phyloP scores from a whole-genome alignment of 2,888 invertebrate species.

The Stegana nigrithorax region DNA sequence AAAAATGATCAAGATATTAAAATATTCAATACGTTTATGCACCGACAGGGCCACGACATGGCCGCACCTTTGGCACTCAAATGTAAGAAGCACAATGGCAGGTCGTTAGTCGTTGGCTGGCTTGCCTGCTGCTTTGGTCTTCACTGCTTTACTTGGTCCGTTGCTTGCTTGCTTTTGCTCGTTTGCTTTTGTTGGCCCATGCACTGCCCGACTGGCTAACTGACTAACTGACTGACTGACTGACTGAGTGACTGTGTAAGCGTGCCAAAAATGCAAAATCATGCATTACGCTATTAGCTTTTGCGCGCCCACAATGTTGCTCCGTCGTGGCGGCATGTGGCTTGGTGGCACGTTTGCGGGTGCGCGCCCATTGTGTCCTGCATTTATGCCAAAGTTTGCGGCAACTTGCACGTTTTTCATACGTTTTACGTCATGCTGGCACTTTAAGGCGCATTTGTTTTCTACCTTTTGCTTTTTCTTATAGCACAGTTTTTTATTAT shows the following conservation, averaged over 20 bases:
- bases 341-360: not conserved
- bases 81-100: not conserved
- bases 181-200: too few species aligned
- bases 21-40: slow-evolving; percentile 9
- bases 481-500: slow-evolving; percentile 21
- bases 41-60: slow-evolving; percentile 10
- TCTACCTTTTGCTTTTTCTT: too few species aligned
- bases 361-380: too few species aligned
- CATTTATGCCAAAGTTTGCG: slow-evolving; percentile 16
- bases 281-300: slow-evolving; percentile 42
- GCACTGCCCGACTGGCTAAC: too few species aligned
- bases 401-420: slow-evolving; percentile 39
- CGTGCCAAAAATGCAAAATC: slow-evolving; percentile 34
- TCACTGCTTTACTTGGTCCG: not conserved
- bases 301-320: slow-evolving; percentile 19
- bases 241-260: too few species aligned
- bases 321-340: not conserved
- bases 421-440: slow-evolving; percentile 40
- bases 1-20: slow-evolving; percentile 32
- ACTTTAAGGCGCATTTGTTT: slow-evolving; percentile 41
- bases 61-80: slow-evolving; percentile 24
- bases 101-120: not conserved
- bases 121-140: too few species aligned
- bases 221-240: too few species aligned
- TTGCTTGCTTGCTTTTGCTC: not conserved